Conservation (phyloP, 2,797 vertebrate species). For the Anas capensis region DNA sequence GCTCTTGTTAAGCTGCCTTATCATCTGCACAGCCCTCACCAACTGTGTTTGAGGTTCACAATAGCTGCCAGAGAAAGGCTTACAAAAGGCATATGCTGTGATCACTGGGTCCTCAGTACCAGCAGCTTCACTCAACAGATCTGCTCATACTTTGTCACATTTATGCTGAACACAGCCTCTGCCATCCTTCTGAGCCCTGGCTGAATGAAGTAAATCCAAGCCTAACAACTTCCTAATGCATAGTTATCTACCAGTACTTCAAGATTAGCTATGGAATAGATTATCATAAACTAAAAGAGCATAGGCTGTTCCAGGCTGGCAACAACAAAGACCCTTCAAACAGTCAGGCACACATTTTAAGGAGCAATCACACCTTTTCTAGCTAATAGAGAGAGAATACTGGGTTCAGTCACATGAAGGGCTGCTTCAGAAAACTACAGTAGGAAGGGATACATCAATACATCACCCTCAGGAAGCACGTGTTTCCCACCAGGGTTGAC, state of each 20-base stretch:
- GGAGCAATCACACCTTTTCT: not conserved
- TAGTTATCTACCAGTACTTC: not conserved
- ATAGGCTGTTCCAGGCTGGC: not conserved
- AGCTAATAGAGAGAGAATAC: not conserved
- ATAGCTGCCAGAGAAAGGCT: not conserved
- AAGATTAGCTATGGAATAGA: not conserved
- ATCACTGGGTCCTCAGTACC: not conserved
- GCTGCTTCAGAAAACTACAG: not conserved
- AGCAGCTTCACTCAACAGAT: not conserved
- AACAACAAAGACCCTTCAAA: not conserved
- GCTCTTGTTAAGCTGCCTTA: not conserved
- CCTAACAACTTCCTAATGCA: not conserved
- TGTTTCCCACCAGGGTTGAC: not conserved
- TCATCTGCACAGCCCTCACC: not conserved
- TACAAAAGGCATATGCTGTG: not conserved
- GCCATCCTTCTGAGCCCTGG: not conserved
- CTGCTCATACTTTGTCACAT: not conserved
- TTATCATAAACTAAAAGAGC: not conserved
- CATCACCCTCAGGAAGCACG: not conserved
- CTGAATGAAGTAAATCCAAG: not conserved
- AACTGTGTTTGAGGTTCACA: accelerated
- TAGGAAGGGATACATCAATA: not conserved
- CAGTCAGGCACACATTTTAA: not conserved
- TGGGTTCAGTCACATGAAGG: not conserved
- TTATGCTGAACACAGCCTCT: not conserved